Base-by-base conservation (phyloP, 2,888 invertebrate genomes). In the Stenodema calcarata region DNA sequence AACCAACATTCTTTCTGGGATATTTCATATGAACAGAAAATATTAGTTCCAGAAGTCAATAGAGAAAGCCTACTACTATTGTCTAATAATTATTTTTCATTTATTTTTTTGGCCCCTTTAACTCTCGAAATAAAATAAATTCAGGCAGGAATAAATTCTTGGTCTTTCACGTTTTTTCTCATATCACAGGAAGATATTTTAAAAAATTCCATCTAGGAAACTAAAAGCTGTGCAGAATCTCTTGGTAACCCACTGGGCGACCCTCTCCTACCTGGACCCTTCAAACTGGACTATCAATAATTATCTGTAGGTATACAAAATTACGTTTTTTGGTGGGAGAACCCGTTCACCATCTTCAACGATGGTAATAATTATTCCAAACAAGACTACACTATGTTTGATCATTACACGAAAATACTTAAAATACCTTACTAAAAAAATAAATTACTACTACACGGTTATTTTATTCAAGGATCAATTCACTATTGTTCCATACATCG, bases 201-300 rank as follows among this genome's bases (percentile, higher is more conserved):
- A 81, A 76, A 76, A 35, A 23, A 1, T 50, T 27, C 69, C 6
- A 81, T 62, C 7, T 28, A 81, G 41, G 30, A 81, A 81, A 54
- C 76, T 30, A 76, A 44, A 82, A 42, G 41, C 42, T 44, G 2
- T 54, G 81, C 62, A 41, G 69, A 27, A 41, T 18, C 69, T 41
- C 54, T 54, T 80, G 82, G 82, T 82, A 82, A 82, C 82, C 82
- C 82, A 62, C 54, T 62, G 80, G n/a, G 69, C 81, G 50, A 79
- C 54, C 54, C 54, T 54, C n/a, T 18, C n/a, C 62, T 18, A 23
- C 23, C 62, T 23, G 62, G 23, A 62, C 62, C 62, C 62, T 23
- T 62, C 27, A 62, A n/a, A 54, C 12, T n/a, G 70, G 6, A 70
- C 27, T 70, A 50, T 11, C 23, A 4, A 62, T 23, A 62, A 62